A percentile compares a stretch with the other conserved stretches of the same genome.
These are phyloP conservation scores for Campylomormyrus tamandua DNA, from an alignment of 2,113 vertebrate species.

Conservation along the genomic window DNA sequence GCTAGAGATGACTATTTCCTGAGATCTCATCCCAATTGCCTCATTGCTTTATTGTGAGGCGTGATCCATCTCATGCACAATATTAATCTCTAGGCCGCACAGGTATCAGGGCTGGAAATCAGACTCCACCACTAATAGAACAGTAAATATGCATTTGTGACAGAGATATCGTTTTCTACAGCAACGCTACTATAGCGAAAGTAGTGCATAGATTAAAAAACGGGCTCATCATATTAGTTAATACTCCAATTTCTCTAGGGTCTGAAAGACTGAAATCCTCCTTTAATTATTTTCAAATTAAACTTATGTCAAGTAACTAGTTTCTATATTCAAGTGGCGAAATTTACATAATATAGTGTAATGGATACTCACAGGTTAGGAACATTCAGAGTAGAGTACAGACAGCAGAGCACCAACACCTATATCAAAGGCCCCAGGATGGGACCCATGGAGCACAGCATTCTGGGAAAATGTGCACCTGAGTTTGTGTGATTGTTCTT, in stretches of 20 bases:
- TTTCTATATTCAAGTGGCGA: background rate
- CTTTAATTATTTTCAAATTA: conserved; percentile 17
- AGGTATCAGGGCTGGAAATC: conserved; percentile 34
- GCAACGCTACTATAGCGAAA: background rate
- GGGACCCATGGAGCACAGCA: background rate
- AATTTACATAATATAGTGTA: background rate
- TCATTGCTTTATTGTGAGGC: conserved; percentile 29
- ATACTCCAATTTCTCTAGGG: background rate
- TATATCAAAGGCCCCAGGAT: background rate
- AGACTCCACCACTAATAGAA: conserved; percentile 25
- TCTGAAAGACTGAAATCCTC: background rate
- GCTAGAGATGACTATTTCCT: conserved; percentile 24
- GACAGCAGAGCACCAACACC: conserved; percentile 9
- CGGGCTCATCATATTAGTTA: background rate
- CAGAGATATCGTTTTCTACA: background rate
- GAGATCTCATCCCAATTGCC: conserved; percentile 27
- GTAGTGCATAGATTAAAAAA: background rate
- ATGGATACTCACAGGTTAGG: conserved; percentile 7
- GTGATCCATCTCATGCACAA: conserved; percentile 38
- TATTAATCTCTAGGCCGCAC: conserved; percentile 39
- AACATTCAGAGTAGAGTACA: background rate
- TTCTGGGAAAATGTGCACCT: background rate
- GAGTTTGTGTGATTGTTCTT: background rate
- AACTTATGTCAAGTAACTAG: conserved; percentile 13
- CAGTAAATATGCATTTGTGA: conserved; percentile 23